Conservation (phyloP, 2,888 invertebrate genomes). For the Autographa pulchrina region DNA sequence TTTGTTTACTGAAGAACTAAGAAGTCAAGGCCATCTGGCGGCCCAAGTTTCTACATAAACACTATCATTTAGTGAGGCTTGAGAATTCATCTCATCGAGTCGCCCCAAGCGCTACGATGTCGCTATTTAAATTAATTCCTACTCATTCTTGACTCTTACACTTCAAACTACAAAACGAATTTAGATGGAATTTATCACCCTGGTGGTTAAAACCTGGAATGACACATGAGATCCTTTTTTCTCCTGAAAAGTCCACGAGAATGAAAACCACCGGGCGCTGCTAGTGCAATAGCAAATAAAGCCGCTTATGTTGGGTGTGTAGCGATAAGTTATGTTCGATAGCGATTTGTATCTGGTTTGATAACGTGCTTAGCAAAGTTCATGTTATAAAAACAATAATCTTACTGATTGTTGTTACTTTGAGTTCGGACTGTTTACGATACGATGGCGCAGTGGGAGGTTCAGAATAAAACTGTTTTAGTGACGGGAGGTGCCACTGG, state of each 20-base stretch:
- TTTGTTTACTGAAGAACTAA: too few species aligned
- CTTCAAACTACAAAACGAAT: too few species aligned
- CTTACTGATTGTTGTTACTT: background rate
- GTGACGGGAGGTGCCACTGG: slow-evolving; percentile 75
- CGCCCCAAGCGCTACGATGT: too few species aligned
- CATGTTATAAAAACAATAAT: background rate
- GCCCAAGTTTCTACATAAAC: too few species aligned
- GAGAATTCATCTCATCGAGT: too few species aligned
- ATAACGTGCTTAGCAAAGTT: background rate
- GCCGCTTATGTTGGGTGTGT: background rate
- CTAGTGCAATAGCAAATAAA: background rate
- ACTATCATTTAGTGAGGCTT: too few species aligned
- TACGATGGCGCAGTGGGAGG: slow-evolving; percentile 52
- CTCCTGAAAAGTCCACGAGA: background rate
- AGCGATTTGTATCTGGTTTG: background rate
- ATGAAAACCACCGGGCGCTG: background rate
- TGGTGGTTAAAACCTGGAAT: too few species aligned
- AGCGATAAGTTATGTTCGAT: background rate
- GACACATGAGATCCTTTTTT: background rate
- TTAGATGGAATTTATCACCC: too few species aligned
- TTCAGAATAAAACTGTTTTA: slow-evolving; percentile 65
- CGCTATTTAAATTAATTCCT: too few species aligned
- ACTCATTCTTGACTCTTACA: too few species aligned
- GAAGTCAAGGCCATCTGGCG: too few species aligned
- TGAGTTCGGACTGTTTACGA: background rate